These are phyloP conservation scores for Seira ritae DNA, from an alignment of 2,888 invertebrate species.

Conservation along the genomic window DNA sequence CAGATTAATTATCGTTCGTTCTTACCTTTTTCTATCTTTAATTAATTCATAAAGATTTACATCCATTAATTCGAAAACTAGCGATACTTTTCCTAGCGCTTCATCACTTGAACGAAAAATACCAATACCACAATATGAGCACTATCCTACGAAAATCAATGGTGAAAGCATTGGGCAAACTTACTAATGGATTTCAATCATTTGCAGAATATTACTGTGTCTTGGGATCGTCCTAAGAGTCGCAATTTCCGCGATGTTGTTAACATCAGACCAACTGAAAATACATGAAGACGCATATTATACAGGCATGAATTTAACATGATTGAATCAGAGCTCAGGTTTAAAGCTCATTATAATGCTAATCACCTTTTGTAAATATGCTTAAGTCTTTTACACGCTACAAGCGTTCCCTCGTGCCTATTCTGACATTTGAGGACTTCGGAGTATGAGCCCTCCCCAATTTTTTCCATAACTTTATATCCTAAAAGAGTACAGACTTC, in stretches of 20 bases:
- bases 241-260: slow-evolving; percentile 80
- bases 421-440: slow-evolving; percentile 83
- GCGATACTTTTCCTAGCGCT: slow-evolving; percentile 79
- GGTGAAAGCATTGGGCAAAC: slow-evolving; percentile 67
- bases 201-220: slow-evolving; percentile 81
- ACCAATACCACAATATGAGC: neutral
- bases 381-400: slow-evolving; percentile 82
- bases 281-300: no score
- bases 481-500: slow-evolving; percentile 76
- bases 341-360: no score
- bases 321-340: no score
- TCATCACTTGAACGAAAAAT: slow-evolving; percentile 79
- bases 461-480: slow-evolving; percentile 81
- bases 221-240: slow-evolving; percentile 80
- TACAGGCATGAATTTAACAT: no score
- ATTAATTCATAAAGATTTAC: slow-evolving; percentile 83
- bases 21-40: slow-evolving; percentile 77
- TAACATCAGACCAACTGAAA: slow-evolving; percentile 77
- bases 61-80: slow-evolving; percentile 84
- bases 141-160: neutral
- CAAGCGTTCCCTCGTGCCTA: slow-evolving; percentile 78
- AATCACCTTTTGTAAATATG: slow-evolving; percentile 80
- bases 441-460: slow-evolving; percentile 84
- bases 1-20: neutral
- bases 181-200: slow-evolving; percentile 82